Conservation (phyloP, 2,113 vertebrate genomes). For the Hemichromis elongatus region DNA sequence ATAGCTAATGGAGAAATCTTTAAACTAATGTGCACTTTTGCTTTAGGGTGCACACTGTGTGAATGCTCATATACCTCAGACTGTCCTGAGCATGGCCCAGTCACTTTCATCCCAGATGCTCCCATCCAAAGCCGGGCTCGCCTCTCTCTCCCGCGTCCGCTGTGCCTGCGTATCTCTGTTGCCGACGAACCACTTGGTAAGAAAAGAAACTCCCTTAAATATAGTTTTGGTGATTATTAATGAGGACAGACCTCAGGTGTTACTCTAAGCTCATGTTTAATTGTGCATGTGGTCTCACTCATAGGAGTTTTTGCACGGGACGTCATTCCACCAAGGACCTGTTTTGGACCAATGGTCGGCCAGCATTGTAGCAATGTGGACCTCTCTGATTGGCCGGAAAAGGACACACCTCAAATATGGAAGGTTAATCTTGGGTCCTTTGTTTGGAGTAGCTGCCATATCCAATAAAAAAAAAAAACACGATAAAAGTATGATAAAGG, state of each 20-base stretch:
- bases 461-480: neutral
- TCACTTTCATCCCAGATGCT: conserved; percentile 90
- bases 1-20: neutral
- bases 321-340: conserved; percentile 87
- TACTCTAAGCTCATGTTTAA: neutral
- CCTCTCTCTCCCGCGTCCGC: conserved; percentile 90
- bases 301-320: conserved; percentile 91
- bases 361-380: conserved; percentile 93
- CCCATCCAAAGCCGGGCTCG: conserved; percentile 93
- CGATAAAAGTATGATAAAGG: neutral
- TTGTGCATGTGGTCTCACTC: neutral
- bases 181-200: conserved; percentile 87
- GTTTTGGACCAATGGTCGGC: conserved; percentile 93
- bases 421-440: conserved; percentile 74
- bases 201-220: neutral
- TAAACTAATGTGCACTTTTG: neutral
- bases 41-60: conserved; percentile 92
- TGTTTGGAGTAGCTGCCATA: neutral
- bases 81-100: conserved; percentile 92
- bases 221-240: neutral
- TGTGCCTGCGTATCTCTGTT: conserved; percentile 86
- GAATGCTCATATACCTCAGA: conserved; percentile 93
- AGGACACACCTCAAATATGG: conserved; percentile 89
- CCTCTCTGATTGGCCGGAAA: conserved; percentile 91
- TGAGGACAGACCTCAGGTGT: neutral